Percentiles rank a stretch among this genome's conserved stretches.
Evolutionary conservation across 1,140 invertebrate genomes (phyloP).

Genomic region (Copidosoma floridanum): DNA sequence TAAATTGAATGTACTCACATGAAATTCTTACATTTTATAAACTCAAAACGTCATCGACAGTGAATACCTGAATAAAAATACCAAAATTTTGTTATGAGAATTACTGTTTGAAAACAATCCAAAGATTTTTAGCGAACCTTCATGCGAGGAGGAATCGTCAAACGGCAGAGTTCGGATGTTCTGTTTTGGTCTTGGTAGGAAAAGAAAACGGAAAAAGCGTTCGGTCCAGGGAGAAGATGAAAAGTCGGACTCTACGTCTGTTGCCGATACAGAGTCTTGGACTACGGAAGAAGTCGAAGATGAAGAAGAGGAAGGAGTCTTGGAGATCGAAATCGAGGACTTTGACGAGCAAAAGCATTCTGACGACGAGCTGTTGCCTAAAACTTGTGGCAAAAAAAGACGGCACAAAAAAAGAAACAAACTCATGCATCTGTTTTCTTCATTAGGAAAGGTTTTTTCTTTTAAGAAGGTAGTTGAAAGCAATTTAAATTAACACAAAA

Average conservation of each 20-base stretch:
- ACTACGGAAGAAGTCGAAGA: slow-evolving; percentile 36
- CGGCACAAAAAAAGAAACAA: not conserved
- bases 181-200: slow-evolving; percentile 36
- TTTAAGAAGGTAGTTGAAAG: slow-evolving; percentile 5
- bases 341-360: slow-evolving; percentile 20
- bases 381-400: not conserved
- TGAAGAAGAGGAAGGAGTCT: slow-evolving; percentile 38
- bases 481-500: too few relatives aligned
- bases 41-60: too few relatives aligned
- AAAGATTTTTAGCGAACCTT: slow-evolving; percentile 43
- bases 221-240: not conserved
- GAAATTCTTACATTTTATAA: too few relatives aligned
- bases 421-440: slow-evolving; percentile 2
- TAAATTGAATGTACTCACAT: too few relatives aligned
- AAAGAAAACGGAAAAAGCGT: slow-evolving; percentile 25
- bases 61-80: not conserved
- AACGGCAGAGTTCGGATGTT: slow-evolving; percentile 30
- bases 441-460: not conserved
- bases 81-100: not conserved
- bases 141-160: slow-evolving; percentile 26
- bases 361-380: slow-evolving; percentile 10
- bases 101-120: not conserved
- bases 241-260: slow-evolving; percentile 31
- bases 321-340: slow-evolving; percentile 35
- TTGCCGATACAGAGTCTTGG: slow-evolving; percentile 37